Base-by-base conservation (phyloP, 2,113 vertebrate species). In the Anser cygnoides region DNA sequence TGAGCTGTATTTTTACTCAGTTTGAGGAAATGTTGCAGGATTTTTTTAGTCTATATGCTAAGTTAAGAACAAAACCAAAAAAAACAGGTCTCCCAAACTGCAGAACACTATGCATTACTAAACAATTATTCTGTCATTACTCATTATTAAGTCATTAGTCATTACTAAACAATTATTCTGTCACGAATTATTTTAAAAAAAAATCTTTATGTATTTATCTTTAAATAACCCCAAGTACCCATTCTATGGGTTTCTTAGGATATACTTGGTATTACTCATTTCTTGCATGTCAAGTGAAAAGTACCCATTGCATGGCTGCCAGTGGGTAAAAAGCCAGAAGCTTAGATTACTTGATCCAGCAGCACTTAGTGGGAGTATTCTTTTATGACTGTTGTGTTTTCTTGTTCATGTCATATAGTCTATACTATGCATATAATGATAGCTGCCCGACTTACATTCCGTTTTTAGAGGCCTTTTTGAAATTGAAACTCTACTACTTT, bases 291-390 rank as follows among this genome's bases (percentile, higher is more conserved):
- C 41, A 73, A 68, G 31, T 57, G 37, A 89, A 52, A n/a, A 78
- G 71, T 67, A 11, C 46, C 46, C 0, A 0, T 44, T 3, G 46
- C 49, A 3, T 0, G 4, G 17, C 29, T 84, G 12, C 20, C 13
- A 31, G 21, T 29, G 83, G 44, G 39, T 63, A 37, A 52, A 90
- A 80, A n/a, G 22, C 23, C 22, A 88, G 20, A 84, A 73, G 50
- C 58, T 35, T 39, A 33, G 14, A 49, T 28, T 54, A 15, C 17
- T 80, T 80, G 20, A 71, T 80, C n/a, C 17, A 13, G 28, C 31
- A 85, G 12, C 49, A 41, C 6, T 72, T 82, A 52, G 0, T 59
- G 11, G 31, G 59, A 66, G 13, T 49, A 9, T n/a, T 89, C 11
- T 78, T 87, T 66, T 54, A 22, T 71, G 18, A 71, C 19, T 11